Base-by-base conservation (phyloP, 2,113 vertebrate genomes). In the Emberiza fucata region DNA sequence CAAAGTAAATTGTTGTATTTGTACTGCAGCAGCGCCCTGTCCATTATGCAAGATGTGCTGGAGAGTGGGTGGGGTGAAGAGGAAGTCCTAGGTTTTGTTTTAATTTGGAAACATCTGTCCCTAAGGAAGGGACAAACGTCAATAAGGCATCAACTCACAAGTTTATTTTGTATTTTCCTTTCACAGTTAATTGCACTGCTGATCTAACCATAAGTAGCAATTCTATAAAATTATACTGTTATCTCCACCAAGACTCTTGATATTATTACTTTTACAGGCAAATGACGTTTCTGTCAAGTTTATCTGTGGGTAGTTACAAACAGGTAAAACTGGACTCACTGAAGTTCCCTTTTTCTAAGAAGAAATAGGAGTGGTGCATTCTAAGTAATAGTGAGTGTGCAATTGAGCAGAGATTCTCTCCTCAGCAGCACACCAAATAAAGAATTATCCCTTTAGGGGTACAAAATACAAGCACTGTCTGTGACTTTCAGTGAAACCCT, bases 101-200 rank as follows among this genome's bases (percentile, higher is more conserved):
- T 70, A 44, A 33, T 56, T 89, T 84, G 90, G 83, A 95, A 96
- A 96, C 66, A 92, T 83, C 64, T 85, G 72, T 73, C 90, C 63
- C 37, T 29, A 48, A 12, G 65, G 40, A 82, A 92, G 29, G 37
- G 54, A 89, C 9, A 3, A 47, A 88, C 1, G 0, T 68, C 84
- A 91, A 21, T 22, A 45, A 88, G 14, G 51, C 21, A 2, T 37
- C 65, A 48, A 42, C 76, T 82, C 2, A 0, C 64, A 51, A 79
- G 24, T 33, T 65, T 64, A 35, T 28, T 86, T 83, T 77, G 59
- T 33, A n/a, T 45, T 66, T 91, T 82, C 68, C 53, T 93, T 70
- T 79, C 54, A 29, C 29, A 92, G 51, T 63, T 71, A 64, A 80
- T n/a, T 78, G 54, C 50, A 24, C 21, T 66, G 44, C 39, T 66